Evolutionary conservation across 2,888 invertebrate species (phyloP).

Genomic region (Orchesellides sinensis): DNA sequence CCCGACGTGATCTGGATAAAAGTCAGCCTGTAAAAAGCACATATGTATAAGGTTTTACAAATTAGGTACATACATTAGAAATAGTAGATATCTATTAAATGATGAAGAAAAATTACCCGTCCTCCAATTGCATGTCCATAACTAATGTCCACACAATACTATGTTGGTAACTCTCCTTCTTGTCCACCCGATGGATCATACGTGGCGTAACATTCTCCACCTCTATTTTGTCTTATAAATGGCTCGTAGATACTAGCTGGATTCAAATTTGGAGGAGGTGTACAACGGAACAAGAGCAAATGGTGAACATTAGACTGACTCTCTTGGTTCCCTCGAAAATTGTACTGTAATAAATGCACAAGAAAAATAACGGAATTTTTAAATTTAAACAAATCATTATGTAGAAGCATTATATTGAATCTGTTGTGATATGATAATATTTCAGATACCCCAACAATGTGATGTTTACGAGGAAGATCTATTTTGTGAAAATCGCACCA

Average conservation of each 20-base stretch:
- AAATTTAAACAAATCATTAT: too few species aligned
- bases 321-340: neutral
- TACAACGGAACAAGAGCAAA: conserved; percentile 5
- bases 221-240: conserved; percentile 1
- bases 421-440: too few species aligned
- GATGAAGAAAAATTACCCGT: too few species aligned
- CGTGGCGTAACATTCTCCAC: conserved; percentile 6
- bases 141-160: neutral
- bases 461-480: neutral
- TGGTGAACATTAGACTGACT: neutral
- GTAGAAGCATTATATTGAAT: too few species aligned
- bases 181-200: neutral
- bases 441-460: conserved; percentile 29
- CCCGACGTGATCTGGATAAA: conserved; percentile 59
- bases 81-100: too few species aligned
- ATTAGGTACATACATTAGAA: too few species aligned
- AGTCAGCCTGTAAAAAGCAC: too few species aligned
- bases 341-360: neutral
- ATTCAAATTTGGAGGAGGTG: neutral
- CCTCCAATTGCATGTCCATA: conserved; percentile 16
- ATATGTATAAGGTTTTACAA: too few species aligned
- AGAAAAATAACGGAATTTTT: too few species aligned
- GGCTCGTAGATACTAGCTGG: neutral
- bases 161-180: neutral
- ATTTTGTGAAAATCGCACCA: conserved; percentile 14